A percentile compares a stretch with the other conserved stretches of the same genome.
These are phyloP conservation scores for Leptinotarsa tumamoca DNA, from an alignment of 2,888 invertebrate species.

Conservation along the genomic window DNA sequence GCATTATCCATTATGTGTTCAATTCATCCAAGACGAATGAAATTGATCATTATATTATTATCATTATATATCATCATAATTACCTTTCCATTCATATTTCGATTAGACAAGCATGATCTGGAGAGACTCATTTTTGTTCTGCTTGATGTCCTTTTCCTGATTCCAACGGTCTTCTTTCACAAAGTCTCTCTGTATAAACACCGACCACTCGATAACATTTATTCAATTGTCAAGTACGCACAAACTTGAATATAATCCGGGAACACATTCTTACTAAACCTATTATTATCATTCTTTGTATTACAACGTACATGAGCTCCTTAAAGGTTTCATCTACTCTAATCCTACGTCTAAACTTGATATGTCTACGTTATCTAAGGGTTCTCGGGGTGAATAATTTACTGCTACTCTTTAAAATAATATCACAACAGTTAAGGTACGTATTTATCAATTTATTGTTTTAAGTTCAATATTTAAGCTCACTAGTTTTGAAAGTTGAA, in stretches of 20 bases:
- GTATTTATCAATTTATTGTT: constrained; percentile 46
- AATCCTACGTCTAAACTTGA: constrained; percentile 44
- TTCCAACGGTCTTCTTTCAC: constrained; percentile 13
- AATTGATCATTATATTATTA: no score
- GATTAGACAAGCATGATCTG: constrained; percentile 58
- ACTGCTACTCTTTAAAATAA: constrained; percentile 45
- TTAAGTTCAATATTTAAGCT: constrained; percentile 38
- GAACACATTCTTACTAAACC: constrained; percentile 42
- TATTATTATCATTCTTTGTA: constrained; percentile 52
- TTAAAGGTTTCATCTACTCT: constrained; percentile 36
- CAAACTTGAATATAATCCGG: constrained; percentile 38
- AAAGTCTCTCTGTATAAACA: constrained; percentile 23
- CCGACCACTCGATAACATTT: constrained; percentile 43
- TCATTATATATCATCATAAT: constrained; percentile 39
- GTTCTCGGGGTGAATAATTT: constrained; percentile 38
- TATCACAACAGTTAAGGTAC: constrained; percentile 57
- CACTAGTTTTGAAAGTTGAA: constrained; percentile 35
- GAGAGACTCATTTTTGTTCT: constrained; percentile 55
- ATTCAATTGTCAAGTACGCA: constrained; percentile 25
- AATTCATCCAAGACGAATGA: no score
- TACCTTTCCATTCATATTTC: constrained; percentile 61
- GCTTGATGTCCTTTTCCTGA: background rate
- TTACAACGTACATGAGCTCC: constrained; percentile 33
- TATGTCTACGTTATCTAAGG: constrained; percentile 51
- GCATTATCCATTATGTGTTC: no score